Conservation (phyloP, 2,888 invertebrate species). For the Nebria salina region DNA sequence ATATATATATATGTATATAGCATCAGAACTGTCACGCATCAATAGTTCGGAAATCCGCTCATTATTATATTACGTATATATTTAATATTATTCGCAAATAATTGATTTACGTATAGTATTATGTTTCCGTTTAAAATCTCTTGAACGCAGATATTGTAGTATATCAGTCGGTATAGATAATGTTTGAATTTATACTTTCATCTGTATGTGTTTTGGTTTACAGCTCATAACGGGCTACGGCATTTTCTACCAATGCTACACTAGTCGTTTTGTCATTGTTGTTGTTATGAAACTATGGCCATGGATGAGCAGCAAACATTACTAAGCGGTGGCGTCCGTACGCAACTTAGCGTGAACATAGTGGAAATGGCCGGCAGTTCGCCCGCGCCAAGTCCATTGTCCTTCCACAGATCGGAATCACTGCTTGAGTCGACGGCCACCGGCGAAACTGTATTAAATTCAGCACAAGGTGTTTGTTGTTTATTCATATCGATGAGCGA, state of each 20-base stretch:
- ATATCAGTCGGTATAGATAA: background rate
- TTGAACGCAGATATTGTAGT: background rate
- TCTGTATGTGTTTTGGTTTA: no score
- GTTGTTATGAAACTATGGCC: conserved; percentile 54
- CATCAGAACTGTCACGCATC: background rate
- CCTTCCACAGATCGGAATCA: conserved; percentile 60
- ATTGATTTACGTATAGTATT: background rate
- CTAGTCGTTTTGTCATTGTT: background rate
- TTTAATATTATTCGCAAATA: background rate
- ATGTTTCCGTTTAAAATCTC: background rate
- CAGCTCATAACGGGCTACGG: background rate
- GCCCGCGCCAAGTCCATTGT: conserved; percentile 58
- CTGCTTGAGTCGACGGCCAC: conserved; percentile 55
- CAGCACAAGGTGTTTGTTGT: conserved; percentile 27
- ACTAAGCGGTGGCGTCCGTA: conserved; percentile 55
- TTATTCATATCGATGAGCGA: background rate
- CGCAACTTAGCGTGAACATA: conserved; percentile 61
- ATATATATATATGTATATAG: no score
- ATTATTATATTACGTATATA: background rate
- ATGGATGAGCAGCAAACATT: conserved; percentile 62
- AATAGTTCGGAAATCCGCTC: background rate
- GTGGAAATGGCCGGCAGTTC: conserved; percentile 60
- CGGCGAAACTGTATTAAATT: conserved; percentile 22
- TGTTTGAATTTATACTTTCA: no score
- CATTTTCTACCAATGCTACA: background rate